Conservation (phyloP, 2,797 vertebrate genomes). For the Sebastes miniatus region DNA sequence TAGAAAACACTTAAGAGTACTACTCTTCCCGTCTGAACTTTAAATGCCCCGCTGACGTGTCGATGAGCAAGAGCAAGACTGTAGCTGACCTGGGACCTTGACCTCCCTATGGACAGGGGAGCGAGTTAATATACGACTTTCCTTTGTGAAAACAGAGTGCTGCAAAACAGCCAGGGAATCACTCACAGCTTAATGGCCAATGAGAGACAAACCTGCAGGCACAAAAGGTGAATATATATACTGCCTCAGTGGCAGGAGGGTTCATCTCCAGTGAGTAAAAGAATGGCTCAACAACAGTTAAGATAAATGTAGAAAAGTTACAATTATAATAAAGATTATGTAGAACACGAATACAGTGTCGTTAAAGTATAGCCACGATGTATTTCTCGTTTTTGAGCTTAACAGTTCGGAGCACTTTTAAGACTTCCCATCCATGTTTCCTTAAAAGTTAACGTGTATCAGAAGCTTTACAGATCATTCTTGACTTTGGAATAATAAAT, state of each 20-base stretch:
- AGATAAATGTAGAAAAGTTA: background rate
- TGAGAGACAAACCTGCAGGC: slow-evolving; percentile 42
- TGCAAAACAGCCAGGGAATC: slow-evolving; percentile 57
- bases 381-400: background rate
- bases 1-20: slow-evolving; percentile 55
- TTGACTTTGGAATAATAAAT: background rate
- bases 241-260: background rate
- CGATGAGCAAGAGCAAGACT: slow-evolving; percentile 31
- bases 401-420: background rate
- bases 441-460: background rate
- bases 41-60: slow-evolving; percentile 53
- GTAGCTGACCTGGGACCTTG: slow-evolving; percentile 43
- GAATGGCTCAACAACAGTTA: background rate
- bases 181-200: slow-evolving; percentile 54
- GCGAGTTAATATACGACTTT: slow-evolving; percentile 63
- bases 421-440: background rate
- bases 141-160: slow-evolving; percentile 50
- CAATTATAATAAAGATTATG: background rate
- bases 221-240: slow-evolving; percentile 23
- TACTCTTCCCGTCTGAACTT: slow-evolving; percentile 49
- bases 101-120: slow-evolving; percentile 39
- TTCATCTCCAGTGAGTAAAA: background rate
- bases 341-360: background rate
- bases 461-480: background rate
- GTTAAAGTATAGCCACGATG: background rate